A percentile compares a stretch with the other conserved stretches of the same genome.
Evolutionary conservation across 2,797 vertebrate genomes (phyloP).

Genomic region (Rhyacichthys aspro): DNA sequence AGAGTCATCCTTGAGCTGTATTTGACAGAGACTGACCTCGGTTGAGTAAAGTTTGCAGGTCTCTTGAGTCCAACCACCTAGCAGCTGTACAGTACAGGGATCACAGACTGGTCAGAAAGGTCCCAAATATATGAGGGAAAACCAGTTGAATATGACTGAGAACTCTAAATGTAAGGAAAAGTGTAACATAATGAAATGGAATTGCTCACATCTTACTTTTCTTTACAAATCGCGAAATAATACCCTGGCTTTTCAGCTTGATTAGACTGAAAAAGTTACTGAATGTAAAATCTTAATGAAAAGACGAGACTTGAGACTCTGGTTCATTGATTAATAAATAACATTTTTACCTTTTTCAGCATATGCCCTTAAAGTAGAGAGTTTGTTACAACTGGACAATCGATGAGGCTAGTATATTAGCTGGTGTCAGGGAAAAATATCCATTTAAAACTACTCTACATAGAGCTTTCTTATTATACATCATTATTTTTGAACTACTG

Average conservation of each 20-base stretch:
- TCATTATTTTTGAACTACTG: too few species aligned
- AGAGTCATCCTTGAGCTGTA: slow-evolving; percentile 35
- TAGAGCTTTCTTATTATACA: too few species aligned
- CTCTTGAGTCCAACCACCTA: slow-evolving; percentile 43
- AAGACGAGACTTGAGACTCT: too few species aligned
- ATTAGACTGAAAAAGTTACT: too few species aligned
- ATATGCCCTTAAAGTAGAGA: too few species aligned
- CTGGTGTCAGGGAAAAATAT: too few species aligned
- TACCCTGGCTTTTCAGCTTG: neutral
- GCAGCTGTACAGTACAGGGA: slow-evolving; percentile 16
- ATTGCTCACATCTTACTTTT: slow-evolving; percentile 8
- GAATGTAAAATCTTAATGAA: too few species aligned
- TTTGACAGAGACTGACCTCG: slow-evolving; percentile 52
- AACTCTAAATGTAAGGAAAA: slow-evolving; percentile 24
- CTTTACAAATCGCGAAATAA: slow-evolving; percentile 14
- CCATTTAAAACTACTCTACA: too few species aligned
- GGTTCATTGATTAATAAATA: too few species aligned
- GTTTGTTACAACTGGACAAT: too few species aligned
- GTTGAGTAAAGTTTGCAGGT: slow-evolving; percentile 51
- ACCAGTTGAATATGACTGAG: slow-evolving; percentile 25
- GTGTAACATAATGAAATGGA: slow-evolving; percentile 29
- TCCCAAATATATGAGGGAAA: slow-evolving; percentile 13
- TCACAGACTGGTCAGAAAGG: slow-evolving; percentile 16
- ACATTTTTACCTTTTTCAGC: too few species aligned
- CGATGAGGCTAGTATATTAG: too few species aligned